phyloP scores from a whole-genome alignment of 2,797 vertebrate species.

The Sebastes jordani region DNA sequence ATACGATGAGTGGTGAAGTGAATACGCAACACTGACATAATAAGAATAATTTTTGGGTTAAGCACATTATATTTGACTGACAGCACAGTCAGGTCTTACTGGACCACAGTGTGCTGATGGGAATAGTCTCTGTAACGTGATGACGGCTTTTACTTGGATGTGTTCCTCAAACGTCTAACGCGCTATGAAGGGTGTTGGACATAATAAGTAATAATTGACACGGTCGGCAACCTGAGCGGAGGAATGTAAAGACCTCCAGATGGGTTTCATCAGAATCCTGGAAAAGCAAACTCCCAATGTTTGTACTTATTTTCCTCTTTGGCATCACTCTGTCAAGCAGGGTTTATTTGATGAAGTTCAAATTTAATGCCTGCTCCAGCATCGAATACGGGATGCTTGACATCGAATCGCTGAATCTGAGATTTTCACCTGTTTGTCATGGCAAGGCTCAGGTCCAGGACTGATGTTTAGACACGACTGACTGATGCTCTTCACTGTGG shows the following conservation, averaged over 20 bases:
- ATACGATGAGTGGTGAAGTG: not conserved
- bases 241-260: constrained; percentile 44
- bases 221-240: constrained; percentile 38
- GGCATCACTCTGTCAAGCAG: constrained; percentile 16
- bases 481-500: not conserved
- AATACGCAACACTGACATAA: not conserved
- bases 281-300: constrained; percentile 55
- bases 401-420: constrained; percentile 10
- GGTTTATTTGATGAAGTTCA: constrained; percentile 58
- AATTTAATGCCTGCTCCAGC: constrained; percentile 22
- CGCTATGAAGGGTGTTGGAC: not conserved
- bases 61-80: constrained; percentile 2
- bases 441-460: constrained; percentile 1
- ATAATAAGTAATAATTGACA: constrained; percentile 36
- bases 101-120: not conserved
- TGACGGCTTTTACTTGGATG: not conserved
- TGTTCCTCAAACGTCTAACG: constrained; percentile 7
- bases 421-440: constrained; percentile 29
- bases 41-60: not conserved
- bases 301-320: constrained; percentile 43
- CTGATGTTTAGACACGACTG: constrained; percentile 13
- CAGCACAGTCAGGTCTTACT: not conserved
- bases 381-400: not conserved
- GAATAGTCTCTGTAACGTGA: constrained; percentile 28
- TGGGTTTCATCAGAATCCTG: constrained; percentile 61